Evolutionary conservation across 2,113 vertebrate species (phyloP), one percentile per base, ranked within the genome.

Genomic region (Lagopus muta): DNA sequence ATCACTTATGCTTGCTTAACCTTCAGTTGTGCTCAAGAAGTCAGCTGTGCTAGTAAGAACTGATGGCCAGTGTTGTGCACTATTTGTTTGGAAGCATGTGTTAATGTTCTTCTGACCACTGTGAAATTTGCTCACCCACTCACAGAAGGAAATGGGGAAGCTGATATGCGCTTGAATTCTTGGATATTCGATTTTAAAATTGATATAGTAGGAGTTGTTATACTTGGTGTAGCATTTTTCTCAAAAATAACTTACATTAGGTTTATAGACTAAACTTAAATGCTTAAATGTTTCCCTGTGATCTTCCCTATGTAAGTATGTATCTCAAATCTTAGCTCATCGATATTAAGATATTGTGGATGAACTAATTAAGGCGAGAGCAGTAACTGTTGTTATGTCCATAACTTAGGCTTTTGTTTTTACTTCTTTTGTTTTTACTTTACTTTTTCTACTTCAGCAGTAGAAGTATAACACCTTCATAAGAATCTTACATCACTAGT

Each of bases 1-100:
- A 95, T 96, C 94, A 94, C 92, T 97, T 96, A 96, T 86, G 95
- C 92, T 96, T 96, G 85, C 94, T 97, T 97, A 96, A 96, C 96
- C 95, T 97, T 97, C 96, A 93, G 87, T 30, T 92, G 83, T 89
- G 86, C 93, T 95, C 82, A 43, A 86, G 87, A 91, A 94, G 40
- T 93, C 86, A 89, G 70, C 75, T 90, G 65, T 72, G 75, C 65
- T 75, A 60, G 76, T 76, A 62, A 82, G 70, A 87, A 5, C 55
- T 57, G 86, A 40, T 88, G 75, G 38, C 82, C n/a, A 17, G 36
- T 54, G 75, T 60, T 95, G 62, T 91, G 69, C 62, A 11, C 43
- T 3, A 34, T 43, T 84, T 69, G 8, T 87, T 79, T n/a, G 28
- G 27, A 58, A 86, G 60, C 28, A 36, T 19, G 10, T 61, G 40